These are phyloP conservation scores for Spinus pinus DNA, from an alignment of 2,797 vertebrate genomes.

Conservation along the genomic window DNA sequence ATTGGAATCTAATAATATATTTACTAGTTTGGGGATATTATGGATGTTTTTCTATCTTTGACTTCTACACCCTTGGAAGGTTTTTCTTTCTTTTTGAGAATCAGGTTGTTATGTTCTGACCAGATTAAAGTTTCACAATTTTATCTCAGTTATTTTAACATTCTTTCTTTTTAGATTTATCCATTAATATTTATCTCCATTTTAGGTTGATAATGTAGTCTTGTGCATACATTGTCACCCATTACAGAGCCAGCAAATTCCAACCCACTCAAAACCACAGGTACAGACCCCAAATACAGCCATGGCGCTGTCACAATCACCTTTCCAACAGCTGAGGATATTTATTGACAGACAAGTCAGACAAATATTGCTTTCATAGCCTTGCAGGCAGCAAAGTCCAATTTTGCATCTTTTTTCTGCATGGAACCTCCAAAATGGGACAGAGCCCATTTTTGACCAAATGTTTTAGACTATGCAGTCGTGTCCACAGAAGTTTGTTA, in stretches of 20 bases:
- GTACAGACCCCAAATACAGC: neutral
- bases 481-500: neutral
- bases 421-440: neutral
- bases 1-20: neutral
- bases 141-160: neutral
- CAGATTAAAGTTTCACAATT: neutral
- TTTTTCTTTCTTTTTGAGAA: neutral
- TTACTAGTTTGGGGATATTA: neutral
- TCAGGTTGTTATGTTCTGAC: neutral
- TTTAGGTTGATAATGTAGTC: neutral
- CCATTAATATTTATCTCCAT: neutral
- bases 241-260: neutral
- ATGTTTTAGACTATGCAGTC: rapidly evolving
- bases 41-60: neutral
- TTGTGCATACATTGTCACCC: neutral
- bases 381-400: neutral
- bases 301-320: neutral
- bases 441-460: neutral
- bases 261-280: neutral
- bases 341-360: neutral
- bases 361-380: neutral
- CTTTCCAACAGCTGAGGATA: neutral
- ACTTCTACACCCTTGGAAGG: neutral
- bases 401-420: neutral
- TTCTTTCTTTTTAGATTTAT: neutral